These are phyloP conservation scores for Trididemnum miniatum DNA, from an alignment of 23 tunicate genomes.

Conservation along the genomic window DNA sequence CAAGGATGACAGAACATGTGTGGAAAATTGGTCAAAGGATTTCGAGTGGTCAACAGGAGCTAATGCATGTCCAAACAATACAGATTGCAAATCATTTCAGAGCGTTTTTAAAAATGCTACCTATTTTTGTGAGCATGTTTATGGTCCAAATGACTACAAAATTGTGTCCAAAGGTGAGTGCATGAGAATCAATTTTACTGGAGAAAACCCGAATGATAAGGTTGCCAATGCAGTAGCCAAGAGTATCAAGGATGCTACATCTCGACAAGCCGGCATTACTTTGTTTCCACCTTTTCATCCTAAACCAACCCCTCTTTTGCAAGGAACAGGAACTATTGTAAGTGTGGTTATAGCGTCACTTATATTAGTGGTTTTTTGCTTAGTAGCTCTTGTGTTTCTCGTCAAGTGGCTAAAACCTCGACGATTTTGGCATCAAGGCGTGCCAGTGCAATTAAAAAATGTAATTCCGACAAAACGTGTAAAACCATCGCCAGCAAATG, in stretches of 20 bases:
- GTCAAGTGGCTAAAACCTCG: conserved; percentile 10
- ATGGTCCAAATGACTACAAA: conserved; percentile 60
- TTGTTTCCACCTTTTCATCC: conserved; percentile 40
- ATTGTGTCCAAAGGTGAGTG: conserved; percentile 43
- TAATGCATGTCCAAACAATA: conserved; percentile 50
- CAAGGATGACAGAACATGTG: conserved; percentile 73
- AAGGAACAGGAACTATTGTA: conserved; percentile 42
- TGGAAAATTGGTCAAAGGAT: conserved; percentile 51
- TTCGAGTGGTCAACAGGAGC: conserved; percentile 64
- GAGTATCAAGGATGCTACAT: background rate
- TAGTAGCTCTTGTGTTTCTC: conserved; percentile 9
- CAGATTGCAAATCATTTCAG: conserved; percentile 29
- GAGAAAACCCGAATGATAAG: conserved; percentile 51
- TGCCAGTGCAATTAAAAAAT: conserved; percentile 12
- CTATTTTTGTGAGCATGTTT: conserved; percentile 68
- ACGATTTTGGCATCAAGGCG: conserved; percentile 15
- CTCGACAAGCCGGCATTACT: background rate
- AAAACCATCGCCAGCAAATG: background rate
- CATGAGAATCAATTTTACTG: conserved; percentile 46
- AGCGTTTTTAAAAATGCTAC: conserved; percentile 50
- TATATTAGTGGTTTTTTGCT: conserved; percentile 19
- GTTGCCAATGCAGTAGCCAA: conserved; percentile 9
- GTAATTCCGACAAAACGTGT: background rate
- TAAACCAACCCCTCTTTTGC: conserved; percentile 29
- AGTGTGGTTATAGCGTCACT: conserved; percentile 47